Evolutionary conservation across 2,888 invertebrate species (phyloP), one percentile per base, ranked within the genome.

Genomic region (Sericinus montela): DNA sequence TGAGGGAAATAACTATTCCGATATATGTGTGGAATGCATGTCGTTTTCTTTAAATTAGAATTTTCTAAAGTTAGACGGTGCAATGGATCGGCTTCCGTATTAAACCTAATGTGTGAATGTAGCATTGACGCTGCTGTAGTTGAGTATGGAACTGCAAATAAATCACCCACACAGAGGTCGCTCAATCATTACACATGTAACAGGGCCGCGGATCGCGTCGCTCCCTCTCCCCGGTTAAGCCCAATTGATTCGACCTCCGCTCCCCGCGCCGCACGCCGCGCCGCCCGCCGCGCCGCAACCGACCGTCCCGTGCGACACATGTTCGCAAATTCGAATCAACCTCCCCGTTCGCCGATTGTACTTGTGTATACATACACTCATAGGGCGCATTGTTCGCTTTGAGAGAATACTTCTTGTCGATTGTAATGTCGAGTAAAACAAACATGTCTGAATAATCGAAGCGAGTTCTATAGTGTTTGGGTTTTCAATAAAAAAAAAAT

Each of bases 181-280:
- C 11, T 32, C 32, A n/a, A 32, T 32, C 7, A 13, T 11, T 11
- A 11, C 11, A 32, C 5, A 32, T 32, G 11, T 32, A 32, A 5
- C 19, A n/a, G 3, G 9, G 11, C 32, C 19, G 15, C n/a, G 9
- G 11, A 10, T 11, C 3, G 14, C 28, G 13, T 7, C 42, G 32
- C 9, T 28, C 25, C 16, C 44, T 10, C n/a, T 1, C 37, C 15
- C 15, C 34, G 23, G 16, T 19, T 19, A 29, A 6, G 11, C 9
- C 25, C 71, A 71, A 80, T 77, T 77, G 73, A 73, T 76, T 73
- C 65, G 72, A 71, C 78, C 80, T 75, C 70, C 65, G 45, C 52
- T 59, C 40, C 53, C 54, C 55, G 56, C 69, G 64, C 63, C 62
- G 40, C n/a, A n/a, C 55, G 43, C 50, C 8, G 32, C 45, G 39